Percentiles rank a stretch among this genome's conserved stretches.
Evolutionary conservation across 2,888 invertebrate species (phyloP).

Genomic region (Tachystola acroxantha): DNA sequence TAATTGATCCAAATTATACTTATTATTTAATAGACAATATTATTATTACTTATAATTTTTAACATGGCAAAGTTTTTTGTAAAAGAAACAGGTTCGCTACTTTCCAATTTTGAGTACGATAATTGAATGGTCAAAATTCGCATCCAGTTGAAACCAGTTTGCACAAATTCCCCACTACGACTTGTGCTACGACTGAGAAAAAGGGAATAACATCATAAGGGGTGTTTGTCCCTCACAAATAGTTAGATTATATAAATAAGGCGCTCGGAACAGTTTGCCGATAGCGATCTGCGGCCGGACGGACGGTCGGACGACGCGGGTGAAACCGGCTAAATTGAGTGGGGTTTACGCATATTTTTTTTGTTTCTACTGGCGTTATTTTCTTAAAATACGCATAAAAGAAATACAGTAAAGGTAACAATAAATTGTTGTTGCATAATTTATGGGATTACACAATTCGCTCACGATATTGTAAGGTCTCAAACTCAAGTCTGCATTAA

Average conservation of each 20-base stretch:
- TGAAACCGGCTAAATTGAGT: constrained; percentile 54
- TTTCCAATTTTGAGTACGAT: no score
- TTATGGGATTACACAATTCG: no score
- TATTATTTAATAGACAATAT: no score
- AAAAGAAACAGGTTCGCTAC: no score
- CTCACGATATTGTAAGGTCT: no score
- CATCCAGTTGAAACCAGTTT: constrained; percentile 13
- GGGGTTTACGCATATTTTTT: constrained; percentile 60
- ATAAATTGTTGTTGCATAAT: no score
- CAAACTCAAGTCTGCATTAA: no score
- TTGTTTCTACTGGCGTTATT: constrained; percentile 34
- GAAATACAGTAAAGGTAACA: no score
- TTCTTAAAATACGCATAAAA: not conserved
- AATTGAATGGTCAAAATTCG: constrained; percentile 6
- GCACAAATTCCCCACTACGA: constrained; percentile 19
- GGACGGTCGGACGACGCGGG: constrained; percentile 21
- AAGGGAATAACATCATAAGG: constrained; percentile 47
- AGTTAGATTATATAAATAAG: constrained; percentile 77
- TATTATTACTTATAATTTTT: no score
- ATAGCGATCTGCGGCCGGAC: constrained; percentile 64
- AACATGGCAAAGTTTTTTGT: no score
- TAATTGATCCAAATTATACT: no score
- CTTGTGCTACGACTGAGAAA: constrained; percentile 19
- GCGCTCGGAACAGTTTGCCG: constrained; percentile 62
- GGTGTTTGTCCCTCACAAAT: constrained; percentile 72